These are phyloP conservation scores for Jordanella pulchra DNA, from an alignment of 2,797 vertebrate species.

Conservation along the genomic window DNA sequence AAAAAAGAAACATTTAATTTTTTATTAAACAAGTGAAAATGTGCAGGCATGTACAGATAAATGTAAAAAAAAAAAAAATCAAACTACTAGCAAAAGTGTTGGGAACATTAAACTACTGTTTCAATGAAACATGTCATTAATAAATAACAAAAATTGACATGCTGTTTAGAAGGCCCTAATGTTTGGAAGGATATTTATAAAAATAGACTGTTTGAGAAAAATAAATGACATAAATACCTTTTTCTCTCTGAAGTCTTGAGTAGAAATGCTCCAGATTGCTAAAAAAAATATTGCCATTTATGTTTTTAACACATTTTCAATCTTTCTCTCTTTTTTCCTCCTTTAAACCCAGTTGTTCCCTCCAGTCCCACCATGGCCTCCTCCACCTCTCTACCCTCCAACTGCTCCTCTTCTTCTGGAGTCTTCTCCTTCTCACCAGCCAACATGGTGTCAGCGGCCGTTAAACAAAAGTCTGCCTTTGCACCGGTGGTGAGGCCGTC, in stretches of 20 bases:
- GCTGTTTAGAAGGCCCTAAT: background rate
- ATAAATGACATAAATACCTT: background rate
- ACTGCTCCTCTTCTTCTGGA: conserved; percentile 96
- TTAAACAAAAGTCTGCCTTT: conserved; percentile 99
- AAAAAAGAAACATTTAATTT: background rate
- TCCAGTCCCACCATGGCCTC: conserved; percentile 98
- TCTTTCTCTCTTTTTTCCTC: background rate
- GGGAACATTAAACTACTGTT: background rate
- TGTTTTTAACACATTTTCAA: background rate
- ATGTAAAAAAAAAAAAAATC: background rate
- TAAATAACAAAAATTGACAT: conserved; percentile 1
- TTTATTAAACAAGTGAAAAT: background rate
- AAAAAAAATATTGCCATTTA: background rate
- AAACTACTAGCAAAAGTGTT: background rate
- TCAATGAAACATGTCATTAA: background rate
- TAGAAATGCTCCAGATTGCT: background rate
- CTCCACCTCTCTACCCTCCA: conserved; percentile 95
- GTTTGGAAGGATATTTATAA: background rate
- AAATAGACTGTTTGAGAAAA: background rate
- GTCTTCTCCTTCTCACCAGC: conserved; percentile 99
- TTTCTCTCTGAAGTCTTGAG: background rate
- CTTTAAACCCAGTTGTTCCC: conserved; percentile 83
- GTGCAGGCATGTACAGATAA: background rate
- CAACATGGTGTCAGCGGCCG: conserved; percentile 98
- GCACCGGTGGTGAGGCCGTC: conserved; percentile 96